phyloP scores from a whole-genome alignment of 2,888 invertebrate genomes.

The Apantesis nais region DNA sequence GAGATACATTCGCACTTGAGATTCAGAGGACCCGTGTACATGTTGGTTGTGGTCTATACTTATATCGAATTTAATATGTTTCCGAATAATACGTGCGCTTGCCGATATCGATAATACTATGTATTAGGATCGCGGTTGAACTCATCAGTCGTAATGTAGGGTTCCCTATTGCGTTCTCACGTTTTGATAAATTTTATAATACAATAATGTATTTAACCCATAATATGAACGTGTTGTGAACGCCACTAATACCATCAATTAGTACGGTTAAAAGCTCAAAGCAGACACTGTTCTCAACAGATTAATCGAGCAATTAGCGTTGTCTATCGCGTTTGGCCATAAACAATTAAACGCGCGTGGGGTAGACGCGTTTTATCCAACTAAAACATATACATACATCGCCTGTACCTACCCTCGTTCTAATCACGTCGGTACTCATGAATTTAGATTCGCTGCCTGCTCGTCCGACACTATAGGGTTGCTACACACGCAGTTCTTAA shows the following conservation, averaged over 20 bases:
- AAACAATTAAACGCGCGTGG: conserved; percentile 67
- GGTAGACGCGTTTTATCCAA: conserved; percentile 62
- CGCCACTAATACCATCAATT: conserved; percentile 21
- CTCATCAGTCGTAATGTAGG: neutral
- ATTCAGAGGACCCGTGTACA: too few species aligned
- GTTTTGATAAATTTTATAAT: conserved; percentile 5
- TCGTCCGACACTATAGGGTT: conserved; percentile 41
- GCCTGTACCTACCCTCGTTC: conserved; percentile 59
- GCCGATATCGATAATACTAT: neutral
- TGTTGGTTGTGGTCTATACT: too few species aligned
- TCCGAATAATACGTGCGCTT: neutral
- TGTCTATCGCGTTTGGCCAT: conserved; percentile 33
- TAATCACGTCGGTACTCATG: conserved; percentile 70
- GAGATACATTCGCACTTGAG: too few species aligned
- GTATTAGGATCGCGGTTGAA: neutral
- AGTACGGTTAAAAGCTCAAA: conserved; percentile 21
- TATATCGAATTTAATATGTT: neutral
- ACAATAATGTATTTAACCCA: conserved; percentile 8
- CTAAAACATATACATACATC: conserved; percentile 52
- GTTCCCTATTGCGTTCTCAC: neutral
- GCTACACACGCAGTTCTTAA: conserved; percentile 13
- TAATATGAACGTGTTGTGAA: neutral
- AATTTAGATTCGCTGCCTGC: conserved; percentile 64
- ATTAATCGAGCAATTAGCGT: conserved; percentile 29
- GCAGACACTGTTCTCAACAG: conserved; percentile 21